These are phyloP conservation scores for Calyptomena viridis DNA, from an alignment of 2,113 vertebrate genomes.

Conservation along the genomic window DNA sequence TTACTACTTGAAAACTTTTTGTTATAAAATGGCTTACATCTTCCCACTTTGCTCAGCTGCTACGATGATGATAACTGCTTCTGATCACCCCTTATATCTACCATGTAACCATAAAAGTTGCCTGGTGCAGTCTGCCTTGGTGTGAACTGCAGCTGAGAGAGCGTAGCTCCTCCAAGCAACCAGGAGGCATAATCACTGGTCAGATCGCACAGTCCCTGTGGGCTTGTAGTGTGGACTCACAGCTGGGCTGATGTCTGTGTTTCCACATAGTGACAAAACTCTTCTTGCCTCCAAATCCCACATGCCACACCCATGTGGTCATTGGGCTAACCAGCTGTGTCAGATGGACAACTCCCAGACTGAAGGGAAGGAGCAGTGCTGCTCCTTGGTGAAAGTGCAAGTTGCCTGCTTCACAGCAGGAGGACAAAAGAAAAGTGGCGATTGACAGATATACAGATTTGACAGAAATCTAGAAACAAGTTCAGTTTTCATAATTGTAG, in stretches of 20 bases:
- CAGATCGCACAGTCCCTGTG: neutral
- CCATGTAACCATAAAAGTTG: neutral
- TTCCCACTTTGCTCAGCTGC: neutral
- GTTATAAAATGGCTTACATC: neutral
- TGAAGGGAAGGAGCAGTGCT: neutral
- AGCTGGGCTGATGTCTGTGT: neutral
- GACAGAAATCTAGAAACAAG: neutral
- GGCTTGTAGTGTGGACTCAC: rapidly evolving
- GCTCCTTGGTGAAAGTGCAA: neutral
- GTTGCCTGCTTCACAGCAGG: neutral
- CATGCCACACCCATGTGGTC: rapidly evolving
- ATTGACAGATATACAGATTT: neutral
- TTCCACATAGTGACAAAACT: neutral
- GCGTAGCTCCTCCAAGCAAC: neutral
- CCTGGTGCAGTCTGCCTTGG: neutral
- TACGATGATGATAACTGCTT: neutral
- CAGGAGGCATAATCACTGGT: neutral
- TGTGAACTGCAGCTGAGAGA: neutral
- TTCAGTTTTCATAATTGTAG: neutral
- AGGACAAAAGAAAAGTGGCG: neutral
- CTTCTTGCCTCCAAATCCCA: neutral
- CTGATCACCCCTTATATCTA: neutral
- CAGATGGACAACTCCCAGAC: neutral
- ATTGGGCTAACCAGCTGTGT: neutral
- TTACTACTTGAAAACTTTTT: neutral